phyloP scores from a whole-genome alignment of 2,888 invertebrate genomes.

The Troides oblongomaculatus region DNA sequence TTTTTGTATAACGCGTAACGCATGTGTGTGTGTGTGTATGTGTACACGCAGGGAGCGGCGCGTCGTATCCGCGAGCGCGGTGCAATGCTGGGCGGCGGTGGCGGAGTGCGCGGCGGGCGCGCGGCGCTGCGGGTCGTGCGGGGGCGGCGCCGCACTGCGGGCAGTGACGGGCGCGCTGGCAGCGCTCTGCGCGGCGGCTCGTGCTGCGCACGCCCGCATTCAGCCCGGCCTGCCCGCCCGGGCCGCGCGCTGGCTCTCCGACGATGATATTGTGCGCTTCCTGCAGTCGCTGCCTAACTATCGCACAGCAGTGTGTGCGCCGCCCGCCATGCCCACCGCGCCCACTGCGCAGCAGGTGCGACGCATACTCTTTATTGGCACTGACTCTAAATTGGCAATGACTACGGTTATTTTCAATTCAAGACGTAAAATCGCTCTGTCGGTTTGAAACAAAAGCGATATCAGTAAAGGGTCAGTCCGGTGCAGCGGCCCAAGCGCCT shows the following conservation, averaged over 20 bases:
- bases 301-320: slow-evolving; percentile 38
- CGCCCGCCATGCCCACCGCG: slow-evolving; percentile 18
- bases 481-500: too few relatives aligned
- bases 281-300: slow-evolving; percentile 84
- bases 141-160: slow-evolving; percentile 43
- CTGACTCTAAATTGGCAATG: too few relatives aligned
- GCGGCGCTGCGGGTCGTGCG: slow-evolving; percentile 47
- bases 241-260: slow-evolving; percentile 86
- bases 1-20: not conserved
- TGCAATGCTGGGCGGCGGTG: slow-evolving; percentile 49
- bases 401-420: too few relatives aligned
- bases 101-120: slow-evolving; percentile 37
- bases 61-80: slow-evolving; percentile 47
- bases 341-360: slow-evolving; percentile 31
- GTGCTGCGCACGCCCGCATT: slow-evolving; percentile 39
- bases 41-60: slow-evolving; percentile 5
- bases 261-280: slow-evolving; percentile 96
- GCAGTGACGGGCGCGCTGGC: slow-evolving; percentile 42
- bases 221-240: slow-evolving; percentile 42
- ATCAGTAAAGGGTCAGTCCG: too few relatives aligned
- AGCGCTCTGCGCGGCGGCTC: slow-evolving; percentile 44
- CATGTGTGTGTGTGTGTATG: not conserved
- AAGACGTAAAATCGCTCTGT: too few relatives aligned
- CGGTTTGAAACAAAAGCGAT: too few relatives aligned
- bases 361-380: too few relatives aligned